Conservation (phyloP, 2,797 vertebrate genomes). For the Myotis vivesi region DNA sequence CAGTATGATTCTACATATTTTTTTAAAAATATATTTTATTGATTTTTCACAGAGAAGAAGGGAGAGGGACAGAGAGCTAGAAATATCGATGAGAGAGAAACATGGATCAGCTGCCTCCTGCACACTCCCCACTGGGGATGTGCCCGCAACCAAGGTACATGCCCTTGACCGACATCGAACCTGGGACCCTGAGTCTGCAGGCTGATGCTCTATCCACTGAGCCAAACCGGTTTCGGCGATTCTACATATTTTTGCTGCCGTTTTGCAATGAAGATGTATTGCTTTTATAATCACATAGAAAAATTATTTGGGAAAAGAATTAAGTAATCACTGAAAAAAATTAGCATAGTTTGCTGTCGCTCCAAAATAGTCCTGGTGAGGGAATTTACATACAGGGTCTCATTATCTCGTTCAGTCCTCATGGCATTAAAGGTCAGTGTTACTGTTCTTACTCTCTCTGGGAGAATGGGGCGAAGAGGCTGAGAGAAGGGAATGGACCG, state of each 20-base stretch:
- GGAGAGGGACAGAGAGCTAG: too few relatives aligned
- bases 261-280: background rate
- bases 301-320: background rate
- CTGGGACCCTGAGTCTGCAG: too few relatives aligned
- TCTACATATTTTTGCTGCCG: background rate
- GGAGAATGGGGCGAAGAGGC: background rate
- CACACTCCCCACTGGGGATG: too few relatives aligned
- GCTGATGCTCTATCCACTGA: too few relatives aligned
- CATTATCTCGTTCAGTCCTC: background rate
- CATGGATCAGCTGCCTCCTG: too few relatives aligned
- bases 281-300: conserved; percentile 24
- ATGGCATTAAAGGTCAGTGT: background rate
- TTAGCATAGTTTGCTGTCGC: background rate
- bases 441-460: background rate
- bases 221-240: too few relatives aligned
- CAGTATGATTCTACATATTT: background rate
- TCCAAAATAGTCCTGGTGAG: background rate
- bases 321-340: background rate
- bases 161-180: too few relatives aligned
- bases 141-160: too few relatives aligned
- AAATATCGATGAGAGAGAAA: too few relatives aligned
- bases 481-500: background rate
- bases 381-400: background rate
- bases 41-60: too few relatives aligned
- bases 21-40: too few relatives aligned